phyloP scores from a whole-genome alignment of 2,113 vertebrate species.

The Meriones unguiculatus region DNA sequence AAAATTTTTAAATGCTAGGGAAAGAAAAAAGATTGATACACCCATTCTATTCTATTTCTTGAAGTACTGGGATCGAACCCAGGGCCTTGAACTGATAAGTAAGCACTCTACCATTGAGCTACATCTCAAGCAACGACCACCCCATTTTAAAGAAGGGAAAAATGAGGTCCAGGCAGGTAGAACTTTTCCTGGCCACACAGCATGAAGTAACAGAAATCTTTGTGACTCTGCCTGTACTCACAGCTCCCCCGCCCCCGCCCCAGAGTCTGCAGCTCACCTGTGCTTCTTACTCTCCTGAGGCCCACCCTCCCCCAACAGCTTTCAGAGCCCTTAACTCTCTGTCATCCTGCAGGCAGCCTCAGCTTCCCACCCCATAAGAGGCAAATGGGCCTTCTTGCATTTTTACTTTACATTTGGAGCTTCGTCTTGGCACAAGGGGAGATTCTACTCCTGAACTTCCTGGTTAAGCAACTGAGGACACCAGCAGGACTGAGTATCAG shows the following conservation, averaged over 20 bases:
- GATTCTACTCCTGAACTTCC: background rate
- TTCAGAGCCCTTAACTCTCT: background rate
- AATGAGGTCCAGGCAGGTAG: background rate
- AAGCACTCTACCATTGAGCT: background rate
- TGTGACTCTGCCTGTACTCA: rapidly evolving
- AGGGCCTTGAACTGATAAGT: background rate
- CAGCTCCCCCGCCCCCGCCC: rapidly evolving
- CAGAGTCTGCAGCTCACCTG: rapidly evolving
- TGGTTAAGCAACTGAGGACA: rapidly evolving
- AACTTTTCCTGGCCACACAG: background rate
- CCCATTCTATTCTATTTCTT: background rate
- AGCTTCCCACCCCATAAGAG: background rate
- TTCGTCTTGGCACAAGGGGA: background rate
- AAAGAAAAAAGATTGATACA: too few species aligned
- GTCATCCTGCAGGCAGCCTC: too few species aligned
- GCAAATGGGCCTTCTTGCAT: background rate
- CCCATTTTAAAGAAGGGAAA: background rate
- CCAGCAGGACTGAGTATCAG: background rate
- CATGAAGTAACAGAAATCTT: background rate
- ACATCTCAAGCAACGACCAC: background rate
- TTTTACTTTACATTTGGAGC: background rate
- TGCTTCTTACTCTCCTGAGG: background rate
- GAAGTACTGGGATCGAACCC: background rate
- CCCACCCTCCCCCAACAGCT: background rate
- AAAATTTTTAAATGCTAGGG: too few species aligned